Base-by-base conservation (phyloP, 2,888 invertebrate species). In the Pherbina coryleti region DNA sequence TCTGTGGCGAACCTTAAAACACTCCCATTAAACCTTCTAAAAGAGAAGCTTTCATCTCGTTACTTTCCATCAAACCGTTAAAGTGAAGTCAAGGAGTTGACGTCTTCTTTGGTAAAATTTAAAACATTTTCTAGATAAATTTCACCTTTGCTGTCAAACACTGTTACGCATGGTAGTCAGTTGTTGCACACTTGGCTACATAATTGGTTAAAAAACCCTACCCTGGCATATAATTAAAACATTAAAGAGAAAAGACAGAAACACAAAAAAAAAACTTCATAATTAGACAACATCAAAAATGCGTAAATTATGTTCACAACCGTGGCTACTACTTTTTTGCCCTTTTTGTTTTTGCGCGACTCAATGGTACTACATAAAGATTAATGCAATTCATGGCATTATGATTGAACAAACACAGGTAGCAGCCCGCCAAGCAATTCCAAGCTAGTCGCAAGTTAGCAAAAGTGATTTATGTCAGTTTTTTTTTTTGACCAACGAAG, bases 301-400 rank as follows among this genome's bases (percentile, higher is more conserved):
- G 44, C 60, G 25, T 19, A 28, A 28, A 5, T 60, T 60, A 28
- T 22, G 17, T 28, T 60, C 1, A 60, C 25, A 60, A 14, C 0
- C 22, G 60, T 60, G 1, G 25, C 3, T 28, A 14, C 25, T 28
- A n/a, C 4, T 55, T 60, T 60, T 60, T 60, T 60, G 25, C 25
- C 60, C 25, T 60, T 57, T n/a, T n/a, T n/a, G n/a, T 28, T 28
- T 28, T 60, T 60, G 28, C 25, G 19, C 28, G 57, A 60, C 25
- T 28, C 28, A 28, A 28, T 22, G 60, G 25, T 14, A 19, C 9
- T 19, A 55, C 9, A 55, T 66, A n/a, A 34, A 28, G 34, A 66
- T 66, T 69, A 37, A 69, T 69, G 69, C 69, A 69, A 69, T 51
- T 69, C 69, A 69, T 69, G 51, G 19, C 69, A 28, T 69, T n/a